phyloP scores from a whole-genome alignment of 2,888 invertebrate species.

The Pinctada fucata region DNA sequence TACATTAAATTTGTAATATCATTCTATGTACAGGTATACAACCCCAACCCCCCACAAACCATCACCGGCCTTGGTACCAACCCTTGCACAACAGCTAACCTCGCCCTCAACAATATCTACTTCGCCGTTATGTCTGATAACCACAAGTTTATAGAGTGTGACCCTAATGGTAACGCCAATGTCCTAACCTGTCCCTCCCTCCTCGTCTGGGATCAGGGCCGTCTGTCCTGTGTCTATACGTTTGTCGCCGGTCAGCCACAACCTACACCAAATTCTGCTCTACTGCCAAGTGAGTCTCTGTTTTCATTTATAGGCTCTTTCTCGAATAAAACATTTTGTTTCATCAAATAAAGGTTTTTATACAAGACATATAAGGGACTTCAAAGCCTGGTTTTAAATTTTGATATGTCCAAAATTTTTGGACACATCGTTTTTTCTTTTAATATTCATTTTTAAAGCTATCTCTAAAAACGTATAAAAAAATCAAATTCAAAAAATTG shows the following conservation, averaged over 20 bases:
- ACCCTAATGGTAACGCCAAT: slow-evolving; percentile 57
- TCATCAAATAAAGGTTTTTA: no score
- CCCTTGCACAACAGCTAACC: slow-evolving; percentile 61
- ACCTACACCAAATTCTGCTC: slow-evolving; percentile 9
- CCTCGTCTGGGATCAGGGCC: slow-evolving; percentile 60
- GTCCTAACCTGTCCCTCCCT: slow-evolving; percentile 56
- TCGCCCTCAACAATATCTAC: slow-evolving; percentile 57
- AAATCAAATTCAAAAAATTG: no score
- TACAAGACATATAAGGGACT: no score
- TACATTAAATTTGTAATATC: no score
- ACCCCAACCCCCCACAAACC: background rate
- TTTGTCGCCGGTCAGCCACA: slow-evolving; percentile 28
- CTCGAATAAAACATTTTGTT: no score
- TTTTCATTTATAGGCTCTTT: background rate
- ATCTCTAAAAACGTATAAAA: no score
- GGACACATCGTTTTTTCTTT: no score
- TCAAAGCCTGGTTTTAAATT: no score
- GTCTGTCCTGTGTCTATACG: slow-evolving; percentile 59
- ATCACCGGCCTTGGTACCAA: slow-evolving; percentile 34
- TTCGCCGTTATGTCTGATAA: slow-evolving; percentile 52
- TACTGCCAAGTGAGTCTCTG: slow-evolving; percentile 1
- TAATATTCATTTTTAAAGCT: no score
- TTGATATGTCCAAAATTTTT: no score
- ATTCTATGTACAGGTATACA: no score
- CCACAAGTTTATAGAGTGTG: slow-evolving; percentile 63